phyloP scores from a whole-genome alignment of 2,113 vertebrate species.

The Ammospiza caudacuta region DNA sequence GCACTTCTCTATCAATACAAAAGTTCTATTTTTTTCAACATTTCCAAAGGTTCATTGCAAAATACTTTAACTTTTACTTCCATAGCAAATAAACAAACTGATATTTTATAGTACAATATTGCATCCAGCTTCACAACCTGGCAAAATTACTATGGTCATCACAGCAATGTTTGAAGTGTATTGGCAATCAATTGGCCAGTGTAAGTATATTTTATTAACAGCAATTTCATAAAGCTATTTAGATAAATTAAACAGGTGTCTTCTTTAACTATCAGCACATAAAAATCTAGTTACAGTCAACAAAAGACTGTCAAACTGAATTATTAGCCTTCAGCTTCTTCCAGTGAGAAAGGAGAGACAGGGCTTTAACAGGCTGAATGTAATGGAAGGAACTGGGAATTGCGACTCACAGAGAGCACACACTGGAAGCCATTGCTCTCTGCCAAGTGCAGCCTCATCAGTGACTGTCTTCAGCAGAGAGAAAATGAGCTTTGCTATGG shows the following conservation, averaged over 20 bases:
- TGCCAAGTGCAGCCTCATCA: slow-evolving; percentile 11
- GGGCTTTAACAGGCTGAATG: not conserved
- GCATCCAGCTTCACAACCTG: not conserved
- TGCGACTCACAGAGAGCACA: not conserved
- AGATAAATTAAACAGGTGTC: slow-evolving; percentile 49
- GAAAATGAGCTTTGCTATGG: not conserved
- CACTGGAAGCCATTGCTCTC: not conserved
- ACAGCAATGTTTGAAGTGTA: slow-evolving; percentile 3
- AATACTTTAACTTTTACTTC: not conserved
- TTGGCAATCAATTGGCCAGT: slow-evolving; percentile 72
- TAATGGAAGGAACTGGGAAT: not conserved
- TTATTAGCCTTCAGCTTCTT: slow-evolving; percentile 24
- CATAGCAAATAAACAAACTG: not conserved
- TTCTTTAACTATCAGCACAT: slow-evolving; percentile 41
- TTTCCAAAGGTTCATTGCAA: not conserved
- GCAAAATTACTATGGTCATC: not conserved
- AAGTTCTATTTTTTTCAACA: not conserved
- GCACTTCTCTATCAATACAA: not conserved
- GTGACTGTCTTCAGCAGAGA: not conserved
- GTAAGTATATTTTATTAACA: slow-evolving; percentile 74
- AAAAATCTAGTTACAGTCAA: slow-evolving; percentile 45
- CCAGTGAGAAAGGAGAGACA: not conserved
- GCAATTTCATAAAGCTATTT: slow-evolving; percentile 64
- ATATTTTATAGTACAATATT: not conserved
- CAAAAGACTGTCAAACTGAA: slow-evolving; percentile 21